Conservation (phyloP, 2,113 vertebrate species). For the Etheostoma spectabile region DNA sequence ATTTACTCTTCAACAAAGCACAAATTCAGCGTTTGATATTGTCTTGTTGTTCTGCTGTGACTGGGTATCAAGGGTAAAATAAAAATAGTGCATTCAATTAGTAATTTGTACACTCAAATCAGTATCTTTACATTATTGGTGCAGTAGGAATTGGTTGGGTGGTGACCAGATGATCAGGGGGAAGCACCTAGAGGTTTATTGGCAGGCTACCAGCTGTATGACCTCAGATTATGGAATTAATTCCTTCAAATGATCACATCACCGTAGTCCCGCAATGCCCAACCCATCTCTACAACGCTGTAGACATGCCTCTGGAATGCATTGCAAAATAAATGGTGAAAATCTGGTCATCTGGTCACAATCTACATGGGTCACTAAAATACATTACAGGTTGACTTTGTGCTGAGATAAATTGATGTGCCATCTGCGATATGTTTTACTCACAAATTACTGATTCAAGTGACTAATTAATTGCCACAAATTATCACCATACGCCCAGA, state of each 20-base stretch:
- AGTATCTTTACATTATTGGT: not conserved
- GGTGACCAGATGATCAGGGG: not conserved
- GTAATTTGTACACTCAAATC: not conserved
- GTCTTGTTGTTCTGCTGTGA: not conserved
- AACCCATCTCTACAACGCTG: no score
- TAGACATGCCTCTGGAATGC: not conserved
- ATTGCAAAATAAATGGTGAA: not conserved
- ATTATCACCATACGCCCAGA: not conserved
- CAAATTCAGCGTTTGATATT: not conserved
- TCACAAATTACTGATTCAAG: not conserved
- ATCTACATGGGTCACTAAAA: not conserved
- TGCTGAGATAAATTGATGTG: not conserved
- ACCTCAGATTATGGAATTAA: not conserved
- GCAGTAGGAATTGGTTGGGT: not conserved
- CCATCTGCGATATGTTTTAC: not conserved
- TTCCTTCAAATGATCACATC: not conserved
- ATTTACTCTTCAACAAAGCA: not conserved
- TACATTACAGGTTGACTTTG: not conserved
- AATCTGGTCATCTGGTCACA: not conserved
- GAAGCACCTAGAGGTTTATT: not conserved
- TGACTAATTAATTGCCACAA: not conserved
- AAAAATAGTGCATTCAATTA: not conserved
- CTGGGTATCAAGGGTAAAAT: accelerated
- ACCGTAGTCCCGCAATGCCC: no score
- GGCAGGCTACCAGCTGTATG: not conserved